Percentiles rank a stretch among this genome's conserved stretches.
phyloP scores from a whole-genome alignment of 2,113 vertebrate species.

The Eleginops maclovinus region DNA sequence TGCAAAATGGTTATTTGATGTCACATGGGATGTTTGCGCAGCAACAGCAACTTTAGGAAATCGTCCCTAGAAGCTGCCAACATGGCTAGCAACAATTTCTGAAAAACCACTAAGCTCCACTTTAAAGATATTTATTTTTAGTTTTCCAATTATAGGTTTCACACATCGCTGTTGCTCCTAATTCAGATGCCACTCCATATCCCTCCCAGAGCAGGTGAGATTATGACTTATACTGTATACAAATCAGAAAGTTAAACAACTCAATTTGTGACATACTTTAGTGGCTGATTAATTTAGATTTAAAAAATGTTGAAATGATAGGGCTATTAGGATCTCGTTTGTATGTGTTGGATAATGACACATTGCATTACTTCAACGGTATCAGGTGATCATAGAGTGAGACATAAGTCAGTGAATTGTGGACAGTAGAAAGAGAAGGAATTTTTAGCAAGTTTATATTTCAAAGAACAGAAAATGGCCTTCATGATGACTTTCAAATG shows the following conservation, averaged over 20 bases:
- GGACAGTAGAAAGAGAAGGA: conserved; percentile 1
- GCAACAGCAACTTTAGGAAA: conserved; percentile 6
- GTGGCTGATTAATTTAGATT: neutral
- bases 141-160: neutral
- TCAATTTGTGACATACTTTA: neutral
- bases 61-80: neutral
- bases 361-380: neutral
- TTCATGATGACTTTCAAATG: conserved; percentile 56
- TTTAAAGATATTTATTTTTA: neutral
- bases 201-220: neutral
- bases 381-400: conserved; percentile 22
- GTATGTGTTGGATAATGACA: conserved; percentile 7
- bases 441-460: conserved; percentile 8
- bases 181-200: conserved; percentile 36
- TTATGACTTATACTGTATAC: conserved; percentile 14
- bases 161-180: conserved; percentile 11
- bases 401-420: conserved; percentile 7
- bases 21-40: neutral
- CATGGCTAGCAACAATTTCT: neutral
- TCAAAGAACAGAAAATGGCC: conserved; percentile 50
- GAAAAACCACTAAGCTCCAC: neutral
- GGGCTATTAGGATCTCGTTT: conserved; percentile 16
- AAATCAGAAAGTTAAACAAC: neutral
- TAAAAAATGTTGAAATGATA: neutral
- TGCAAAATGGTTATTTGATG: neutral